Percentiles rank a stretch among this genome's conserved stretches.
Evolutionary conservation across 2,888 invertebrate species (phyloP).

Genomic region (Pinctada fucata): DNA sequence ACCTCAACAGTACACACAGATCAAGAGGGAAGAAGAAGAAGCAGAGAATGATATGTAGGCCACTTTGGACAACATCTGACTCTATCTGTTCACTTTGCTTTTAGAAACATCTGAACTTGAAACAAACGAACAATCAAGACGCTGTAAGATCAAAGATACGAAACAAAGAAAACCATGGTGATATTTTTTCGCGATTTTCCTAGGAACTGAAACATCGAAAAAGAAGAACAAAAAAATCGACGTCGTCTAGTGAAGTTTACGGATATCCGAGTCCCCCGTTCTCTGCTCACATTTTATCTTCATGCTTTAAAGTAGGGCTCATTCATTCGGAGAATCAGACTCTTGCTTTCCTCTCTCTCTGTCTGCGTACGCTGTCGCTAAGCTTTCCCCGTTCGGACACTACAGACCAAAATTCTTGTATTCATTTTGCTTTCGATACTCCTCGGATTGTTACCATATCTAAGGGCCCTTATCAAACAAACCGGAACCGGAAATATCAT

Average conservation of each 20-base stretch:
- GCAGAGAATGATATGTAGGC: neutral
- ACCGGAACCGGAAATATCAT: conserved; percentile 24
- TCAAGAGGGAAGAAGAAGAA: conserved; percentile 20
- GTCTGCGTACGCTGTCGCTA: neutral
- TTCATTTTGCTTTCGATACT: neutral
- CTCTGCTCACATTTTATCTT: neutral
- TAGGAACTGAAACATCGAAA: neutral
- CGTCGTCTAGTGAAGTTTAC: neutral
- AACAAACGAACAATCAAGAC: no score
- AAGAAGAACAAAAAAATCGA: neutral
- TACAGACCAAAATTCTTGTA: neutral
- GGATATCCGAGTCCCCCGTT: neutral
- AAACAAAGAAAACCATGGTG: neutral
- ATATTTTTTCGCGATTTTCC: conserved; percentile 3
- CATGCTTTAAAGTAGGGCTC: neutral
- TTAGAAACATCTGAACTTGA: neutral
- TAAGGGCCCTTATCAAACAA: conserved; percentile 12
- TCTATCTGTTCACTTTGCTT: neutral
- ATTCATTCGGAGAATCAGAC: neutral
- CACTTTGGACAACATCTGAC: neutral
- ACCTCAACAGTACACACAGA: conserved; percentile 16
- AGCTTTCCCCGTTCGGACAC: neutral
- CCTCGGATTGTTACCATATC: conserved; percentile 26
- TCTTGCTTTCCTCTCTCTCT: neutral
- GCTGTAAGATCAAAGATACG: no score